Conservation (phyloP, 2,113 vertebrate species). For the Odocoileus virginianus region DNA sequence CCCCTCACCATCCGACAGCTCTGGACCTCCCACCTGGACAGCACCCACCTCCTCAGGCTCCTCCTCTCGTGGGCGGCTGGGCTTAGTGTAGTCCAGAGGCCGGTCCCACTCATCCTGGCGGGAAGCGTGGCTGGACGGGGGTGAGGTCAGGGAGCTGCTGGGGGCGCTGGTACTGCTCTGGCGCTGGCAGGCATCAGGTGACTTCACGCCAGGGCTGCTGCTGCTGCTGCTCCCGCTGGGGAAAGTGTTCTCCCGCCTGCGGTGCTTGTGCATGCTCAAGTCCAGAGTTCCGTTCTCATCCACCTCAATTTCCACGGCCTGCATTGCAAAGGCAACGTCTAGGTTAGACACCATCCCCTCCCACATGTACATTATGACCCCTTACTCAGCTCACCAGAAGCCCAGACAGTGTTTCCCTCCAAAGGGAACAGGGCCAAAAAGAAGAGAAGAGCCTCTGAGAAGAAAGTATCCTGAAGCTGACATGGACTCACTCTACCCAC, state of each 20-base stretch:
- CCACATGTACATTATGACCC: fast-evolving
- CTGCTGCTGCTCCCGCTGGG: slow-evolving; percentile 86
- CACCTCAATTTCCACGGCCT: slow-evolving; percentile 95
- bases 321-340: slow-evolving; percentile 6
- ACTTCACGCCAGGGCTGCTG: slow-evolving; percentile 88
- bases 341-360: neutral
- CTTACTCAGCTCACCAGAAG: neutral
- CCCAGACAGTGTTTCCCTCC: neutral
- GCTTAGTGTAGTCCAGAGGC: slow-evolving; percentile 97
- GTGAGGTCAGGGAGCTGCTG: slow-evolving; percentile 91
- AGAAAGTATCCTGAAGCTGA: no score
- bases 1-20: fast-evolving
- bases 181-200: slow-evolving; percentile 88
- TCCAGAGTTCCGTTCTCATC: slow-evolving; percentile 98
- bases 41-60: slow-evolving; percentile 91
- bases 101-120: slow-evolving; percentile 98
- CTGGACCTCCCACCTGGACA: fast-evolving
- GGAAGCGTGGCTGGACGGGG: slow-evolving; percentile 89
- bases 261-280: slow-evolving; percentile 96
- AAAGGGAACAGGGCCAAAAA: neutral
- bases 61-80: slow-evolving; percentile 94
- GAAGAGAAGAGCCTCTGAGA: neutral
- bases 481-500: fast-evolving
- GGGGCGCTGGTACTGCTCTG: slow-evolving; percentile 85
- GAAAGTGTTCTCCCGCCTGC: slow-evolving; percentile 84